Base-by-base conservation (phyloP, 2,888 invertebrate species). In the Drosophila neonasuta region DNA sequence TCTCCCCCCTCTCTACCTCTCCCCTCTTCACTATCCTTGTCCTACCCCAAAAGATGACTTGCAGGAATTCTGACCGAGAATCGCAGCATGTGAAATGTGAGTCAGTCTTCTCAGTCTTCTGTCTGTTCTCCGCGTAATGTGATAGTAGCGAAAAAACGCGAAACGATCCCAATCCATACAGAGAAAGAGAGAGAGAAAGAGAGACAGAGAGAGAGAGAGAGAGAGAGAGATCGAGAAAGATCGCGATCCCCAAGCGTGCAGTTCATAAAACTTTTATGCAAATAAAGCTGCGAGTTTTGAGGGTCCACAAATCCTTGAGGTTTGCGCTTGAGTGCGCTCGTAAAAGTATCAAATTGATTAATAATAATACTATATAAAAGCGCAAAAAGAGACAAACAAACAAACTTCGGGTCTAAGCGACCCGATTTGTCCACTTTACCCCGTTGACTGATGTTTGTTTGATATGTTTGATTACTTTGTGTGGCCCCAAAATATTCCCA, bases 291-390 rank as follows among this genome's bases (percentile, higher is more conserved):
- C 20, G 20, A 4, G 24, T 24, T 24, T 24, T 24, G 32, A 34
- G 73, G 68, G 62, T 42, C 69, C 50, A 69, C 77, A 81, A 84
- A 81, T 79, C 75, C 81, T 83, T 80, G 81, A 71, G 80, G 72
- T 81, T 81, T 72, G 83, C 85, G 85, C 79, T 75, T 82, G 80
- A 83, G 83, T 85, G 83, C 77, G 77, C 80, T 77, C 83, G 83
- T 80, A 80, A 85, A 85, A 86, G 84, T 85, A 85, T 85, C 84
- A 85, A 85, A 85, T 85, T 85, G 84, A 85, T 85, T 85, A 85
- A 86, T 85, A 81, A 85, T 80, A 84, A 79, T 84, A 79, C 1
- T 17, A 24, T 24, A 24, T 82, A 80, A 80, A 82, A 80, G 73
- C 67, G 46, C 54, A 54, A 13, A 30, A 24, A 20, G 20, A 65